Evolutionary conservation across 2,113 vertebrate species (phyloP).

Genomic region (Antechinus stuartii): DNA sequence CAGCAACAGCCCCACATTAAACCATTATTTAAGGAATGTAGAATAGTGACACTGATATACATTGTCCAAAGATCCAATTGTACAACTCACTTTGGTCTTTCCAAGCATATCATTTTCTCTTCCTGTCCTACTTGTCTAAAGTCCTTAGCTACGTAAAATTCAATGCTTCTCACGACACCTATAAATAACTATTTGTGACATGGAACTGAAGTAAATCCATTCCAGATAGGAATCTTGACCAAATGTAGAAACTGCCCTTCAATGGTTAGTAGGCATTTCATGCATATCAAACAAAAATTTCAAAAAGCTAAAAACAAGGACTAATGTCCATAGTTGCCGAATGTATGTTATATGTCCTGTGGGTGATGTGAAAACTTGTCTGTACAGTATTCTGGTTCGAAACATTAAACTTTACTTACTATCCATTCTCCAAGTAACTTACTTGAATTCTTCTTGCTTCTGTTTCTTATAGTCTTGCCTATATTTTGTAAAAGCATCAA

Average conservation of each 20-base stretch:
- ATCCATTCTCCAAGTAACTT: slow-evolving; percentile 70
- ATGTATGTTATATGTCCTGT: background rate
- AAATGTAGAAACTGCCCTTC: background rate
- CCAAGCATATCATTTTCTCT: background rate
- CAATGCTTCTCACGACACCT: background rate
- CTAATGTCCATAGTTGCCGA: background rate
- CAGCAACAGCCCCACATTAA: background rate
- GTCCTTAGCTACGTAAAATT: background rate
- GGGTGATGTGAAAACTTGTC: background rate
- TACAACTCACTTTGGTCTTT: background rate
- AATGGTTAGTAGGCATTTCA: background rate
- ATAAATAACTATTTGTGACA: background rate
- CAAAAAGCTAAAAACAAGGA: background rate
- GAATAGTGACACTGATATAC: background rate
- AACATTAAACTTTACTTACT: background rate
- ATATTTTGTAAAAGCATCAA: slow-evolving; percentile 98
- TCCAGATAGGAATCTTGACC: background rate
- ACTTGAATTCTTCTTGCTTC: slow-evolving; percentile 99
- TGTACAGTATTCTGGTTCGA: background rate
- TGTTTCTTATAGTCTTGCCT: slow-evolving; percentile 98
- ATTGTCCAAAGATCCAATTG: background rate
- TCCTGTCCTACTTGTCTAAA: background rate
- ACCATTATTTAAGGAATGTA: background rate
- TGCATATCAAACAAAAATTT: background rate
- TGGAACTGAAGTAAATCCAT: background rate